phyloP scores from a whole-genome alignment of 2,797 vertebrate species.

The Anguilla megastoma region DNA sequence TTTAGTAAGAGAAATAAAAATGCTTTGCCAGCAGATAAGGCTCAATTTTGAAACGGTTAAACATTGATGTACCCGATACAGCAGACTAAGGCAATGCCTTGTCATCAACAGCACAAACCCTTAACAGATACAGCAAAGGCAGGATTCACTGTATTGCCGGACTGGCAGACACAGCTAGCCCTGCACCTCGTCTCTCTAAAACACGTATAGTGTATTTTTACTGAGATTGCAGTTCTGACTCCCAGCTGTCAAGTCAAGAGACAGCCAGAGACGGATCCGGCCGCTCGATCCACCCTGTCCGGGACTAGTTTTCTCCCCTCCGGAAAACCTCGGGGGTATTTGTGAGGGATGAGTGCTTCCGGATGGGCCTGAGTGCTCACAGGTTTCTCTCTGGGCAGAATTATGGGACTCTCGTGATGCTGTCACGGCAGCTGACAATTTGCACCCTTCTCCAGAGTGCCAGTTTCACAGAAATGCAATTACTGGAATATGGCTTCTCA shows the following conservation, averaged over 20 bases:
- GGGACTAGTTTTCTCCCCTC: not conserved
- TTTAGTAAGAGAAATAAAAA: not conserved
- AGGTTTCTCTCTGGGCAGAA: not conserved
- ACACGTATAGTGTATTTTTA: not conserved
- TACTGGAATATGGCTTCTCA: not conserved
- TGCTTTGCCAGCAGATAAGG: not conserved
- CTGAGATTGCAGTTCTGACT: not conserved
- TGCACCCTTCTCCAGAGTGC: not conserved
- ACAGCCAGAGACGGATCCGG: not conserved
- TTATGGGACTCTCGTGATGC: not conserved
- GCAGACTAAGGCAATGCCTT: not conserved
- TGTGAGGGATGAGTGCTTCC: not conserved
- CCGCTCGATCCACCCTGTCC: not conserved
- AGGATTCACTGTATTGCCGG: not conserved
- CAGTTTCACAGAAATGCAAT: not conserved
- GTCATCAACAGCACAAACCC: not conserved
- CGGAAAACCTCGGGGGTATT: not conserved
- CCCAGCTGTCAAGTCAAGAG: slow-evolving; percentile 7
- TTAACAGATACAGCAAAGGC: not conserved
- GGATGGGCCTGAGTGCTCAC: not conserved
- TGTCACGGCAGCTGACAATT: not conserved
- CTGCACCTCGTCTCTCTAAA: not conserved
- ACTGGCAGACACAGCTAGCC: not conserved
- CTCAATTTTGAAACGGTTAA: not conserved
- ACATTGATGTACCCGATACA: not conserved